These are phyloP conservation scores for Phycodurus eques DNA, from an alignment of 2,113 vertebrate genomes.

Conservation along the genomic window DNA sequence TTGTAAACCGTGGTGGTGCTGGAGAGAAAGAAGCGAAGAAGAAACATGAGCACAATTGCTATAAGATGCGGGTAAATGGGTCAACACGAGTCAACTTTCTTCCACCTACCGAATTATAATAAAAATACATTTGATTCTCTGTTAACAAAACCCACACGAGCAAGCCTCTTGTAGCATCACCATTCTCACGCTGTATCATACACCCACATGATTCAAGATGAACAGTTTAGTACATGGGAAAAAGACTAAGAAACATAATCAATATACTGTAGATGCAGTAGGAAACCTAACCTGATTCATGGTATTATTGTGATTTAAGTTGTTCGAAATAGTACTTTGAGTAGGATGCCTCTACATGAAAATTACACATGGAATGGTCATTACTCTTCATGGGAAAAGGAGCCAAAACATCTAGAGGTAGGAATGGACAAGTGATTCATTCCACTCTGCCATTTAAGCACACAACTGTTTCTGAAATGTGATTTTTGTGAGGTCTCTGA, in stretches of 20 bases:
- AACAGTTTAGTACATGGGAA: not conserved
- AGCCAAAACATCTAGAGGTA: not conserved
- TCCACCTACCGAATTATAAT: conserved; percentile 6
- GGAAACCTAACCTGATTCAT: not conserved
- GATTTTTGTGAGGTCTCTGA: no score
- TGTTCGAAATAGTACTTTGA: not conserved
- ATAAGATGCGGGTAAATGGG: not conserved
- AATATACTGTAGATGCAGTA: not conserved
- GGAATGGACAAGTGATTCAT: not conserved
- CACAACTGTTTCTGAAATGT: not conserved
- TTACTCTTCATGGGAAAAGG: conserved; percentile 11
- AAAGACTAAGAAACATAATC: not conserved
- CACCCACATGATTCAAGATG: conserved; percentile 5
- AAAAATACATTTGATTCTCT: not conserved
- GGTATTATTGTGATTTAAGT: not conserved
- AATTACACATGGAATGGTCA: conserved; percentile 10
- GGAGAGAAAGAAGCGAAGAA: not conserved
- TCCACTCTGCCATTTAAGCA: not conserved
- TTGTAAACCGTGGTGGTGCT: conserved; percentile 86
- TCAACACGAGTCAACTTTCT: conserved; percentile 7
- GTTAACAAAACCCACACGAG: conserved; percentile 20
- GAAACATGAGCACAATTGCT: conserved; percentile 10
- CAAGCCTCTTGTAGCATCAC: not conserved
- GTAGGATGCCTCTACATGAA: not conserved
- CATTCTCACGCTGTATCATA: not conserved